Evolutionary conservation across 2,888 invertebrate species (phyloP), one percentile per base, ranked within the genome.

Genomic region (Schizaphis graminum): DNA sequence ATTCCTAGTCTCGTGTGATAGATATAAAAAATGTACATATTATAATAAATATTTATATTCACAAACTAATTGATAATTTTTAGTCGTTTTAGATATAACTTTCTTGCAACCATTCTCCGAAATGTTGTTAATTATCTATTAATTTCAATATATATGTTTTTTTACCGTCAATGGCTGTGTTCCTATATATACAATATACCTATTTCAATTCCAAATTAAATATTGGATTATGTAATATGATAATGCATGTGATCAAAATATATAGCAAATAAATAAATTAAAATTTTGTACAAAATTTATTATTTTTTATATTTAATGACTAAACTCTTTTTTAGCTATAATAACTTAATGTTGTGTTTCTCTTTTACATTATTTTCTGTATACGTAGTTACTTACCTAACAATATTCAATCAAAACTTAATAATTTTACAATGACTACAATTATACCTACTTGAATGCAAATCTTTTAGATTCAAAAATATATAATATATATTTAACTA

Each of bases 1-100:
- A 94, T 91, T 94, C 90, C 94, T 94, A 94, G 94, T 94, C 94
- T 86, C 47, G 94, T 91, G 86, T 94, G 90, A 94, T 94, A 94
- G 94, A 94, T 91, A 86, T 49, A 47, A 41, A 90, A 89, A 86
- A 91, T 92, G 67, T 92, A 88, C 5, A 28, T 77, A 92, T 67
- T 53, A 44, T n/a, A 94, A 94, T 53, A 86, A 91, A 91, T 86
- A 61, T 93, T 88, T 93, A n/a, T 93, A 89, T 90, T 93, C 84
- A 49, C 47, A 49, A 26, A 61, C 41, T 93, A 85, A 44, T 57
- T 85, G 21, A 41, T 94, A 86, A 56, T 91, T 49, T 47, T 84
- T 84, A 93, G 35, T 84, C 84, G 1, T 57, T 57, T 57, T 85
- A 47, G 77, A 24, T 84, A 89, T 56, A 84, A 93, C 56, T 93